These are phyloP conservation scores for Lanistes nyassanus DNA, from an alignment of 1,140 invertebrate genomes.

Conservation along the genomic window DNA sequence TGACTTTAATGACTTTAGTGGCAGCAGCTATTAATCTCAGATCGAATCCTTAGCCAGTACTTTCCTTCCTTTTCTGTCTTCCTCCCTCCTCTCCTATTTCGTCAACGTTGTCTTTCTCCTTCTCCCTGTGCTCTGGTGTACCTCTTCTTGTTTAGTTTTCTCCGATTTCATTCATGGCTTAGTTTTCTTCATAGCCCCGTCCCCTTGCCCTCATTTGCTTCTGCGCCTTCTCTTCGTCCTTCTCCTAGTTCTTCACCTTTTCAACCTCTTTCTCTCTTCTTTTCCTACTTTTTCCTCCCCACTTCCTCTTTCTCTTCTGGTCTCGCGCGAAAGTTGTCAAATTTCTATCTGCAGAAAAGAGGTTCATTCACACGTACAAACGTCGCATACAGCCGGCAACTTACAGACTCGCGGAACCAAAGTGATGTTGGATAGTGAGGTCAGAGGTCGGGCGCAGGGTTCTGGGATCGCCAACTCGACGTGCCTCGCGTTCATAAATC, in stretches of 20 bases:
- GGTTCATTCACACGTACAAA: not conserved
- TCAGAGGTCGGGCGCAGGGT: not conserved
- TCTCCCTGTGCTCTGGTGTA: not conserved
- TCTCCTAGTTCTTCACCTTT: not conserved
- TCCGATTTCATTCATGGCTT: not conserved
- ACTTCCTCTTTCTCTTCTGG: not conserved
- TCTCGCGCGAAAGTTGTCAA: not conserved
- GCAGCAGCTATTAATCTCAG: too few species aligned
- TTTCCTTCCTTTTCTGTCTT: too few species aligned
- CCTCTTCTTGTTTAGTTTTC: too few species aligned
- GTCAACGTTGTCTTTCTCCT: not conserved
- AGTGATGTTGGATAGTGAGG: too few species aligned
- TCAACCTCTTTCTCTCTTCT: not conserved
- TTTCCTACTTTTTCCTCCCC: not conserved
- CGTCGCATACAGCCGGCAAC: not conserved
- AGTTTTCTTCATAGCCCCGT: not conserved
- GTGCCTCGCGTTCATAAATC: not conserved
- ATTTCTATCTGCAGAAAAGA: too few species aligned
- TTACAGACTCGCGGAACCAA: too few species aligned
- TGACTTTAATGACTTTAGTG: too few species aligned
- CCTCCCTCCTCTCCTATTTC: not conserved
- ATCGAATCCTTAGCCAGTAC: too few species aligned
- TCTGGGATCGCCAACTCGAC: not conserved
- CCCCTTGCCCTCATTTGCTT: too few species aligned
- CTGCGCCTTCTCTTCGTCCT: too few species aligned